phyloP scores from a whole-genome alignment of 2,113 vertebrate genomes.

The Scatophagus argus region DNA sequence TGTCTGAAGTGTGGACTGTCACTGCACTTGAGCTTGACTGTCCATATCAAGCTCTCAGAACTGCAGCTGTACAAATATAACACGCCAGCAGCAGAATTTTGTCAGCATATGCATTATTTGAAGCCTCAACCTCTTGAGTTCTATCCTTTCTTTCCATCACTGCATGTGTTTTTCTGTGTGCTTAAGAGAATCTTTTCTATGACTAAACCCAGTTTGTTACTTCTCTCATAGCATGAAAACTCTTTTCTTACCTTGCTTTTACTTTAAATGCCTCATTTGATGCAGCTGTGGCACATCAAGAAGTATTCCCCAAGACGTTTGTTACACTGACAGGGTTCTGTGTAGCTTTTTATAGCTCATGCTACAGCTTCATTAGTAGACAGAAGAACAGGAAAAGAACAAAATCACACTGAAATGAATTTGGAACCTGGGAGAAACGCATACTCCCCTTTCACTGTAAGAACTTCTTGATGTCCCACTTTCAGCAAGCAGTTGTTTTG shows the following conservation, averaged over 20 bases:
- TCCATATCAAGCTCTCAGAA: neutral
- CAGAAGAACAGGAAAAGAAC: too few relatives aligned
- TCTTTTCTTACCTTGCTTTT: constrained; percentile 46
- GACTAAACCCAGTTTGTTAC: constrained; percentile 8
- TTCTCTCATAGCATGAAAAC: constrained; percentile 49
- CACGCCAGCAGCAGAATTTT: neutral
- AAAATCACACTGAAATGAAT: neutral
- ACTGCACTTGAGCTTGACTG: neutral
- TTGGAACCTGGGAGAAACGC: neutral
- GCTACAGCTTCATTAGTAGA: too few relatives aligned
- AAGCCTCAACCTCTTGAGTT: neutral
- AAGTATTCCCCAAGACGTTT: constrained; percentile 25
- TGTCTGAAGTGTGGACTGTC: neutral
- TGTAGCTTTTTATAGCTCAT: neutral
- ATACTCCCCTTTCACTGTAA: neutral
- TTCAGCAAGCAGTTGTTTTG: constrained; percentile 90
- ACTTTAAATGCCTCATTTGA: constrained; percentile 47
- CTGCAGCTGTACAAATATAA: neutral
- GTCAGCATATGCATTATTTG: constrained; percentile 12
- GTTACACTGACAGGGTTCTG: neutral
- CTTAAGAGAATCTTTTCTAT: neutral
- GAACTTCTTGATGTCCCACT: constrained; percentile 70
- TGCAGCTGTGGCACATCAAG: constrained; percentile 72
- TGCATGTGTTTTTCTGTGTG: constrained; percentile 45
- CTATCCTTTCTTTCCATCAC: constrained; percentile 24